Base-by-base conservation (phyloP, 2,888 invertebrate species). In the Leptinotarsa tumamoca region DNA sequence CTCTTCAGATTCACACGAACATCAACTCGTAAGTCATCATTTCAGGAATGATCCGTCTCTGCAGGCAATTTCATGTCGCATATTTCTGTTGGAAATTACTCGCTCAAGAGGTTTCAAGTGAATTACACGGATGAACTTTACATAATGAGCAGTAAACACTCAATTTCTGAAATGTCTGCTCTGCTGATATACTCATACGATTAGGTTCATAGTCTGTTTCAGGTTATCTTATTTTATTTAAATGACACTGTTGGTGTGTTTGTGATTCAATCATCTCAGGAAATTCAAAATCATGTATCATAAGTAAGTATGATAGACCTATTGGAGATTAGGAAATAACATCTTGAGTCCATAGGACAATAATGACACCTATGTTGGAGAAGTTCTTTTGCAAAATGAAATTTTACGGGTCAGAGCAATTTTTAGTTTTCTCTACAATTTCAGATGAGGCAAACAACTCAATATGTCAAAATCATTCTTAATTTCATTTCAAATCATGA, bases 21-120 rank as follows among this genome's bases (percentile, higher is more conserved):
- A 58, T 70, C 70, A 70, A 61, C 43, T 43, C 23, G 58, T 49
- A 68, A 58, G 33, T 70, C 70, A 70, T 70, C 58, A 70, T 70
- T 70, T 58, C 50, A 70, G 49, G 43, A 70, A 70, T 70, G 49
- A 70, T 70, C 13, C 54, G 70, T 70, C 70, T 58, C 70, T 70
- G 17, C 70, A 7, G 70, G 70, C 70, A 70, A 58, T 58, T 54
- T 33, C 70, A 51, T 70, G 70, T 70, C 69, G 56, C 58, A 17
- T 15, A 70, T 58, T 70, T 70, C n/a, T 14, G 17, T 70, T 58
- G 70, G 15, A 58, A 63, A 63, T 63, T 63, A 63, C 43, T 43
- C 43, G 63, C 63, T 63, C 52, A 27, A 68, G 13, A 68, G 54
- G 68, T 68, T 63, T 63, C 63, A 63, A 15, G n/a, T 27, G n/a